Evolutionary conservation across 2,888 invertebrate genomes (phyloP).

Genomic region (Micoletzkya japonica): DNA sequence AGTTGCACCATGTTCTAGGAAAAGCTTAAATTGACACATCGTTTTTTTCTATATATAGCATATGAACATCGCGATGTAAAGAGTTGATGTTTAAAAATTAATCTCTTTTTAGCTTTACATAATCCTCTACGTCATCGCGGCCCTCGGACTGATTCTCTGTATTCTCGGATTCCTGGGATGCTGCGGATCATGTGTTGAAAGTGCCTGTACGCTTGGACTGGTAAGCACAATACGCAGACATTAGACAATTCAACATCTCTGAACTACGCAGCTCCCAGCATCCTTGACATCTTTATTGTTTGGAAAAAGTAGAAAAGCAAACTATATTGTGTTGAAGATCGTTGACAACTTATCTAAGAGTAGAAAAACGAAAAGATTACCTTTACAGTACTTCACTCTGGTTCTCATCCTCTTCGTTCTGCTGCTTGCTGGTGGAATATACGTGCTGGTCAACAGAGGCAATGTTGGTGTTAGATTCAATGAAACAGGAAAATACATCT

Average conservation of each 20-base stretch:
- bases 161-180: slow-evolving; percentile 55
- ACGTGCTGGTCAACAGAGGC: slow-evolving; percentile 39
- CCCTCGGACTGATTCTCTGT: slow-evolving; percentile 44
- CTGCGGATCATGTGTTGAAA: slow-evolving; percentile 52
- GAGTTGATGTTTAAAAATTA: background rate
- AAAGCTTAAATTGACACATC: too few relatives aligned
- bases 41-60: too few relatives aligned
- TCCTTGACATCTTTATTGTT: too few relatives aligned
- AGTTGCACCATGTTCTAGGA: too few relatives aligned
- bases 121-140: slow-evolving; percentile 43
- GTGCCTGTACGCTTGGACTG: slow-evolving; percentile 42
- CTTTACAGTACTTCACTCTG: slow-evolving; percentile 46
- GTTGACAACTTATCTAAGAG: too few relatives aligned
- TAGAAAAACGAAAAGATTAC: too few relatives aligned
- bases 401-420: slow-evolving; percentile 44
- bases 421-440: slow-evolving; percentile 46
- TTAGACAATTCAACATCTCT: background rate
- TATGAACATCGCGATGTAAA: too few relatives aligned
- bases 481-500: background rate
- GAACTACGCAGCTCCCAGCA: background rate
- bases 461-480: slow-evolving; percentile 30
- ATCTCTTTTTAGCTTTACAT: slow-evolving; percentile 39
- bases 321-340: too few relatives aligned
- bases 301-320: too few relatives aligned
- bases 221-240: slow-evolving; percentile 28